Evolutionary conservation across 2,888 invertebrate genomes (phyloP), one percentile per base, ranked within the genome.

Genomic region (Apodemia duryi): DNA sequence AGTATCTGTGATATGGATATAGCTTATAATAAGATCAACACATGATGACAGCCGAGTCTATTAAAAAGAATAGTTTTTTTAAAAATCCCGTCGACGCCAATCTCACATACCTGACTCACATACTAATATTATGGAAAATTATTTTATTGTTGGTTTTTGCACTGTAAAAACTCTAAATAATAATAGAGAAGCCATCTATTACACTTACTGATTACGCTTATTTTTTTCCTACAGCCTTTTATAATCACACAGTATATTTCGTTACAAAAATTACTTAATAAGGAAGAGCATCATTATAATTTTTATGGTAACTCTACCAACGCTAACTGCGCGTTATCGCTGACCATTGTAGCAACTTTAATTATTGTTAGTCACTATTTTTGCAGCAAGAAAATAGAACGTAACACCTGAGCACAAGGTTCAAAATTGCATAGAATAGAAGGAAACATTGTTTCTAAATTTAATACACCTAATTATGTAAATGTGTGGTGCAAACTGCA

Each of bases 311-410:
- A 57, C 29, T 29, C 46, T 38, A 43, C 10, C 13, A 9, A 46
- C 46, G 5, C 29, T 57, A 57, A 57, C 29, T 11, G 29, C 32
- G 13, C 54, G 51, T 64, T 68, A 66, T 68, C 68, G 68, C 66
- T 49, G 52, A 65, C 68, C 63, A 68, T 66, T 66, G 65, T 68
- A 66, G 35, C 66, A 62, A 63, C 65, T 68, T 66, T 64, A 62
- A 65, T 66, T 66, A 61, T 63, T 66, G 65, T 65, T 46, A 65
- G 61, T 61, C 52, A 52, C 46, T 41, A 35, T 32, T 62, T 61
- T 10, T 63, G 10, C 5, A n/a, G 46, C 51, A 6, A 13, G 35
- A 7, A 66, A 64, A 64, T 61, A 54, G 7, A 65, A 49, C 46
- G 38, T 1, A 63, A 54, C 6, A 9, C 0, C 21, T 21, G 0